phyloP scores from a whole-genome alignment of 2,113 vertebrate genomes.

The Oceanites oceanicus region DNA sequence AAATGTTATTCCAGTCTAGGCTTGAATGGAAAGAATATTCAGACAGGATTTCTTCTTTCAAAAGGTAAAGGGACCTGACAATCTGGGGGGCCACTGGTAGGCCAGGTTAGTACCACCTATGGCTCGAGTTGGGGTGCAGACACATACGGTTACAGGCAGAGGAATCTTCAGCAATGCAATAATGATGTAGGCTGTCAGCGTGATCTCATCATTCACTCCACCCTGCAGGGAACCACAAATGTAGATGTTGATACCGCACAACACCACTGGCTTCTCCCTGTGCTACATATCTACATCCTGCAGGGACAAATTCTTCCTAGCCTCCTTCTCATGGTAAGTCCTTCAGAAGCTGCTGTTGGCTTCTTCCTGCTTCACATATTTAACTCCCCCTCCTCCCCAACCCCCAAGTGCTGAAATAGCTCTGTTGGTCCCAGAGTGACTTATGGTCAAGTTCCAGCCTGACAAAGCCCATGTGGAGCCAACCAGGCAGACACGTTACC shows the following conservation, averaged over 20 bases:
- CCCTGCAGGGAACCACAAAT: constrained; percentile 50
- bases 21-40: neutral
- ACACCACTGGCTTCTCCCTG: neutral
- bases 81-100: neutral
- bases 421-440: neutral
- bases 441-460: constrained; percentile 56
- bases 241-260: neutral
- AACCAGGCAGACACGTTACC: constrained; percentile 45
- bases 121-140: neutral
- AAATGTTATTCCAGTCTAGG: neutral
- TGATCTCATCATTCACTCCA: constrained; percentile 49
- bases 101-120: neutral
- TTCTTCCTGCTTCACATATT: neutral
- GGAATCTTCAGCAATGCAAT: constrained; percentile 67
- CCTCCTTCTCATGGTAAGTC: neutral
- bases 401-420: neutral
- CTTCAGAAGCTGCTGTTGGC: neutral
- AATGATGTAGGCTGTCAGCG: constrained; percentile 39
- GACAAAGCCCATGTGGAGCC: neutral
- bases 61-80: neutral
- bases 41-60: neutral
- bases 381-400: neutral
- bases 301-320: neutral
- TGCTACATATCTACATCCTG: neutral
- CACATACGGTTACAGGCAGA: constrained; percentile 54